Conservation (phyloP, 2,113 vertebrate genomes). For the Grantiella picta region DNA sequence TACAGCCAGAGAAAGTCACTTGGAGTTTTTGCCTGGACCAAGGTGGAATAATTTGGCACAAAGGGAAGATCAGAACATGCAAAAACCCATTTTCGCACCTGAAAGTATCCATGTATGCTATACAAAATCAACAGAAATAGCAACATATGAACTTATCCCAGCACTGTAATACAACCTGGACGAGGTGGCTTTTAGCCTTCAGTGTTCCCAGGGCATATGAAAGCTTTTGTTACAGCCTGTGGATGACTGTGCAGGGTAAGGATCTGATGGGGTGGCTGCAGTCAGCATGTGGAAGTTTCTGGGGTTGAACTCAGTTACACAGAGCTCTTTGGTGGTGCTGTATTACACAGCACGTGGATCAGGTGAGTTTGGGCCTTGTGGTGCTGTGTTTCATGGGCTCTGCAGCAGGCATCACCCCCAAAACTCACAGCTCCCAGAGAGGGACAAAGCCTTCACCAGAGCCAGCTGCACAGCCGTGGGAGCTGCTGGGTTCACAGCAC, state of each 20-base stretch:
- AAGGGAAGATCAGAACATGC: background rate
- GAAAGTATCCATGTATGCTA: background rate
- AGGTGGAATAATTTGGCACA: background rate
- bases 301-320: no score
- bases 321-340: background rate
- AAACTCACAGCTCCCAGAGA: background rate
- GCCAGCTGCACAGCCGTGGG: background rate
- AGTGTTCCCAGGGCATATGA: accelerated
- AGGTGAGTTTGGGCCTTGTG: accelerated
- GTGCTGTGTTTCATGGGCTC: background rate
- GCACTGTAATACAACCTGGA: background rate
- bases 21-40: background rate
- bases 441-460: background rate
- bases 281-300: accelerated
- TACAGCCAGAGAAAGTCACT: background rate
- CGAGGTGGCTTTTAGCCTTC: background rate
- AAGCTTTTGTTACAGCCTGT: background rate
- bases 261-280: background rate
- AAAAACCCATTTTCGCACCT: background rate
- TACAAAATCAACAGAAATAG: background rate
- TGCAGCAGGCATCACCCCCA: background rate
- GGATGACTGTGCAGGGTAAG: background rate
- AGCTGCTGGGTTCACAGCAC: accelerated
- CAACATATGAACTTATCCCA: background rate
- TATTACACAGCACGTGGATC: accelerated